Conservation (phyloP, 2,888 invertebrate genomes). For the Noctua janthina region DNA sequence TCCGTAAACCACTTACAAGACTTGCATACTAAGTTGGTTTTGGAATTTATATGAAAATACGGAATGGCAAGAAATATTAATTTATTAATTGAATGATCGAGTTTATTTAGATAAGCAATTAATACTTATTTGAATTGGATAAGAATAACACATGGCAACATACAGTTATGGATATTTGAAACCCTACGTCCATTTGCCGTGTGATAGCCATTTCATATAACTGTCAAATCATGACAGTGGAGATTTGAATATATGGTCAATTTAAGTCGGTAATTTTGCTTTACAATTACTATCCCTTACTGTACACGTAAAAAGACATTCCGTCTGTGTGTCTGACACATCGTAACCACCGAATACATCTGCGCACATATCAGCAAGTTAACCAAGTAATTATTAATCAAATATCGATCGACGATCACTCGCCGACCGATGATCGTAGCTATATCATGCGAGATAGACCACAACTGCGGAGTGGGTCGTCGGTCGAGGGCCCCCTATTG, state of each 20-base stretch:
- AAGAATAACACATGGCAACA: not conserved
- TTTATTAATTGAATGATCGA: not conserved
- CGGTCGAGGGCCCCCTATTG: slow-evolving; percentile 57
- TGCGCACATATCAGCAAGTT: slow-evolving; percentile 31
- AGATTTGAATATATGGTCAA: not conserved
- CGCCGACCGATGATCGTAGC: slow-evolving; percentile 44
- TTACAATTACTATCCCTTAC: not conserved
- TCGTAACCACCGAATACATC: slow-evolving; percentile 25
- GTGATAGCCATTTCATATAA: not conserved
- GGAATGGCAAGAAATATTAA: not conserved
- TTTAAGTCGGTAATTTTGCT: not conserved
- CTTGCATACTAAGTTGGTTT: slow-evolving; percentile 10
- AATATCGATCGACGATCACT: slow-evolving; percentile 57
- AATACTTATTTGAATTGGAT: not conserved
- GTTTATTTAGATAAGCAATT: not conserved
- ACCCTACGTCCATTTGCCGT: not conserved
- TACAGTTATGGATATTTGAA: no score
- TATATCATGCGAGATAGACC: slow-evolving; percentile 60
- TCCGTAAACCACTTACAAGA: slow-evolving; percentile 18
- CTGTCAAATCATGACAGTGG: not conserved
- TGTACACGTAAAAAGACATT: not conserved
- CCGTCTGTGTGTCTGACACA: not conserved
- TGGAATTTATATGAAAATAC: not conserved
- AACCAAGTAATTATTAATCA: slow-evolving; percentile 57
- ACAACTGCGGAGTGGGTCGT: slow-evolving; percentile 55